These are phyloP conservation scores for Diacarnus erythraeanus DNA, from an alignment of 37 sponge, comb jelly and placozoan genomes.

Conservation along the genomic window DNA sequence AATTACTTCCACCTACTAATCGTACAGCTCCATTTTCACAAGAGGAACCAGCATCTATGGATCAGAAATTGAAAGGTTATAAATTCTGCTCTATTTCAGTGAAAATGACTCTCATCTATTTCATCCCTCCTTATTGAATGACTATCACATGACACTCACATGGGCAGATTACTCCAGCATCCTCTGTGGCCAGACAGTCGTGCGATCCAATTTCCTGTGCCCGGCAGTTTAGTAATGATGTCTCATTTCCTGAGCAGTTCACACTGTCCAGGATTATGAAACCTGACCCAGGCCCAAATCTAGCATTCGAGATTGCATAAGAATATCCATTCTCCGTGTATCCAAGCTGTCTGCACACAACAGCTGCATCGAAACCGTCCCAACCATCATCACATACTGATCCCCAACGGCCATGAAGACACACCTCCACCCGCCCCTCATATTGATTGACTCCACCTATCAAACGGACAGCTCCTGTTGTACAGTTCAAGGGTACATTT, in stretches of 20 bases:
- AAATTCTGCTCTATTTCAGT: not conserved
- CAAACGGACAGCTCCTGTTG: slow-evolving; percentile 11
- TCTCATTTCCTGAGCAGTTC: slow-evolving; percentile 17
- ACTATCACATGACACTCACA: slow-evolving; percentile 14
- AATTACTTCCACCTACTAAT: not conserved
- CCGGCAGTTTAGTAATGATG: slow-evolving; percentile 19
- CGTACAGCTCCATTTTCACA: slow-evolving; percentile 23
- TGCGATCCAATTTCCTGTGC: slow-evolving; percentile 9
- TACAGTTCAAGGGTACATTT: slow-evolving; percentile 10
- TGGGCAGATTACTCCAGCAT: slow-evolving; percentile 52
- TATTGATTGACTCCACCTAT: slow-evolving; percentile 1
- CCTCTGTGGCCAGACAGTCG: slow-evolving; percentile 16
- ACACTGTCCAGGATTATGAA: slow-evolving; percentile 28
- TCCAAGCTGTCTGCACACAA: slow-evolving; percentile 31
- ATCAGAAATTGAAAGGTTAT: too few species aligned
- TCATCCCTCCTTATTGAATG: too few species aligned
- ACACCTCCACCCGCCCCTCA: slow-evolving; percentile 39
- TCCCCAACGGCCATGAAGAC: slow-evolving; percentile 34
- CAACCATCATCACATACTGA: slow-evolving; percentile 28
- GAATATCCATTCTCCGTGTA: not conserved
- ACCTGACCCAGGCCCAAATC: slow-evolving; percentile 12
- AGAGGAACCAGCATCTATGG: slow-evolving; percentile 2
- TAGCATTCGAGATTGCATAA: not conserved
- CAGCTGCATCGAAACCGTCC: slow-evolving; percentile 23
- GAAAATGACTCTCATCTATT: too few species aligned